Evolutionary conservation across 2,888 invertebrate genomes (phyloP), one percentile per base, ranked within the genome.

Genomic region (Volucella bombylans): DNA sequence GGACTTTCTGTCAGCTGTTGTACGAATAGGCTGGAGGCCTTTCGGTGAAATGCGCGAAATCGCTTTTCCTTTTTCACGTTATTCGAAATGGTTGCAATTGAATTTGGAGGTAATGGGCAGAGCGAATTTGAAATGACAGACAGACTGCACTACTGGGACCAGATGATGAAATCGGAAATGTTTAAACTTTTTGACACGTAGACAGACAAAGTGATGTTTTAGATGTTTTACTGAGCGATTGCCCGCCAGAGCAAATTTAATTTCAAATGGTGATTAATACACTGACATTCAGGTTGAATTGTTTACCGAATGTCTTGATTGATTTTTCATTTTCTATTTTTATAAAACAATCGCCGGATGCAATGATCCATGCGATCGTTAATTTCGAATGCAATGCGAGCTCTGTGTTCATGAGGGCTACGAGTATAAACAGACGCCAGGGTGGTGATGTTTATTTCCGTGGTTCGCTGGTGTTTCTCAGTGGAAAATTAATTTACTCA

Each of bases 361-460:
- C 52, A 18, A 41, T 8, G 41, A 52, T 52, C 41, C 9, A 18
- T n/a, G 39, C 39, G 49, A 50, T 64, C 64, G 9, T 64, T 39
- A 2, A 41, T 65, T 65, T 65, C 54, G n/a, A 68, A 68, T 68
- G 67, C 67, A 68, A 55, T 55, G 43, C 54, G 55, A 55, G 55
- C 45, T 54, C 15, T 23, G n/a, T 55, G 10, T 18, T 18, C 2
- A 18, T 18, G 18, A 18, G 1, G 18, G 18, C 1, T 18, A 18
- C 18, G 18, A 18, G 18, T 49, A 39, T 64, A 14, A 64, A 49
- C 38, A 64, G 2, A 50, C 14, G 38, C 49, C 8, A 41, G 18
- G 49, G 4, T 12, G 38, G 15, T 43, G 23, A 11, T 54, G 72
- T 54, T 72, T 72, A 52, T 54, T 52, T 72, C 52, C 15, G 54